Evolutionary conservation across 1,140 invertebrate species (phyloP), one percentile per base, ranked within the genome.

Genomic region (Penaeus chinensis): DNA sequence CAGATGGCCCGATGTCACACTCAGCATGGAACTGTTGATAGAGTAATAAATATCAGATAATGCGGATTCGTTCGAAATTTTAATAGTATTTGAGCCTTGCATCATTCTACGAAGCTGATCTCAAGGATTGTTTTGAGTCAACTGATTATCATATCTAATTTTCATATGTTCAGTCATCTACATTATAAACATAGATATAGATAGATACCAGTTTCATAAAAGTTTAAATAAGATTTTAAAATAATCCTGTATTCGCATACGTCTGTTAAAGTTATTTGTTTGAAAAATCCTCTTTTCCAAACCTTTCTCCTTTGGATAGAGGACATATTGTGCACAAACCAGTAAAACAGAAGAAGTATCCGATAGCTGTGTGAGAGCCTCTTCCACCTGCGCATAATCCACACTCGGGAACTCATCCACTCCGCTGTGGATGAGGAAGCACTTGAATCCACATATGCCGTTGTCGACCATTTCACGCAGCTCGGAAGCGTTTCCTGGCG

Each of bases 401-500:
- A 96, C 94, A 82, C 94, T 92, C 16, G 94, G 94, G 91, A 95
- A 95, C 90, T 95, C 95, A 11, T 95, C 94, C 0, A 95, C 93
- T 20, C 95, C 95, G 82, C 94, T 95, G 7, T 94, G 94, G 90
- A 94, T 94, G 8, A 96, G 92, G 84, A 96, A 95, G 91, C 95
- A 96, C 92, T 96, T 96, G 84, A 96, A 95, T 8, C 95, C 95
- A 13, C 95, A 93, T 0, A 96, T 95, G 24, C 95, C 95, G 69
- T 93, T 94, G 2, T 93, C 92, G 18, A 95, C 92, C 88, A 96
- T 92, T 54, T 93, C 92, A 74, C 91, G 91, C 60, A 96, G 91
- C 32, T 95, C 94, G 94, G 93, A 90, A 93, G 92, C 10, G 91
- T 95, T 95, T 83, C 93, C 94, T 13, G 94, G 94, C 80, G 95